phyloP scores from a whole-genome alignment of 2,113 vertebrate genomes.

The Pteruthius melanotis region DNA sequence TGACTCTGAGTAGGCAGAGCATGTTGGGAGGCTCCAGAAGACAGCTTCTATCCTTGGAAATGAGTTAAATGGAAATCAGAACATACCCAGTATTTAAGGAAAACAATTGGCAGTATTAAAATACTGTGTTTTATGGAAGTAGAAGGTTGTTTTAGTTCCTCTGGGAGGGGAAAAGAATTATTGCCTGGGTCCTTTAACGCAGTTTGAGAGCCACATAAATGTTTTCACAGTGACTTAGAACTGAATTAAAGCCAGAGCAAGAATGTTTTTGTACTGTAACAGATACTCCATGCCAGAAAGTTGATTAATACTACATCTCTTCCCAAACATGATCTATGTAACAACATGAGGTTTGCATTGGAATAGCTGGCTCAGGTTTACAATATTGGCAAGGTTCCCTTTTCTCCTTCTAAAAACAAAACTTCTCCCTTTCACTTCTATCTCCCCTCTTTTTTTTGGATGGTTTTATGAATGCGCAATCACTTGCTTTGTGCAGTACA shows the following conservation, averaged over 20 bases:
- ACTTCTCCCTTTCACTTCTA: slow-evolving; percentile 39
- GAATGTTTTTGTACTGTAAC: slow-evolving; percentile 65
- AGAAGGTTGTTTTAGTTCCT: slow-evolving; percentile 39
- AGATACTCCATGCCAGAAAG: slow-evolving; percentile 49
- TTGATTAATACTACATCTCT: slow-evolving; percentile 56
- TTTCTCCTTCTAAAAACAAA: slow-evolving; percentile 45
- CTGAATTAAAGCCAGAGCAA: slow-evolving; percentile 70
- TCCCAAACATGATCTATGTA: slow-evolving; percentile 42
- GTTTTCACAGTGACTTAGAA: slow-evolving; percentile 69
- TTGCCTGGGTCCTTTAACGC: slow-evolving; percentile 49
- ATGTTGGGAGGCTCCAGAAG: background rate
- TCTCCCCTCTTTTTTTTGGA: background rate
- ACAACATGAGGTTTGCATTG: slow-evolving; percentile 59
- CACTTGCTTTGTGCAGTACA: background rate
- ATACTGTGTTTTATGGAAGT: slow-evolving; percentile 12
- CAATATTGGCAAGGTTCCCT: slow-evolving; percentile 29
- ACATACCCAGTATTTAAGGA: background rate
- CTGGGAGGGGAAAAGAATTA: slow-evolving; percentile 35
- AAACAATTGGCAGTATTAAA: slow-evolving; percentile 14
- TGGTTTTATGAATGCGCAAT: background rate
- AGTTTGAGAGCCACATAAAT: slow-evolving; percentile 67
- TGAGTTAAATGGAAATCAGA: background rate
- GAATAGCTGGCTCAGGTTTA: slow-evolving; percentile 45
- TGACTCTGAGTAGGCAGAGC: background rate
- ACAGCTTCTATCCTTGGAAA: background rate